These are phyloP conservation scores for Drosophila borborema DNA, from an alignment of 2,888 invertebrate genomes.

Conservation along the genomic window DNA sequence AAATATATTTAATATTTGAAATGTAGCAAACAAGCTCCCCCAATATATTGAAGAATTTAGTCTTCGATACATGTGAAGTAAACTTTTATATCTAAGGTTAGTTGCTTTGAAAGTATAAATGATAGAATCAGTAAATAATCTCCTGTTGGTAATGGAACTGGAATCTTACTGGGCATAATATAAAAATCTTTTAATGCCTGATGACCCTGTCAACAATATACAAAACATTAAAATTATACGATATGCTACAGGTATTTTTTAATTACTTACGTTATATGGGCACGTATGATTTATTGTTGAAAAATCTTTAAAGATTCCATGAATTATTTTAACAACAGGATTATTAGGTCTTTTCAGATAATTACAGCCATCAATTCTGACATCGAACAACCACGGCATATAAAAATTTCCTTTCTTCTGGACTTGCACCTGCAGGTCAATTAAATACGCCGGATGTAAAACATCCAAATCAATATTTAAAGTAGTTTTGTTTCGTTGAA, in stretches of 20 bases:
- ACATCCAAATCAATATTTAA: not conserved
- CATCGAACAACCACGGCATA: conserved; percentile 15
- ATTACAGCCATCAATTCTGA: not conserved
- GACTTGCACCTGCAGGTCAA: not conserved
- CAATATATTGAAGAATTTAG: too few relatives aligned
- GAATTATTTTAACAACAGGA: not conserved
- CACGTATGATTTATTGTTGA: conserved; percentile 32
- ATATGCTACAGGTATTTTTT: not conserved
- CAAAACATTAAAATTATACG: not conserved
- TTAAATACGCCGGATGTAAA: not conserved
- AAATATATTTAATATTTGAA: too few relatives aligned
- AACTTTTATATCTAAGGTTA: not conserved
- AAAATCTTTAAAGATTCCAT: not conserved
- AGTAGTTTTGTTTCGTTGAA: not conserved
- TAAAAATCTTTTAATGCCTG: conserved; percentile 3
- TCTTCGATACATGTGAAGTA: not conserved
- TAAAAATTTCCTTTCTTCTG: conserved; percentile 1
- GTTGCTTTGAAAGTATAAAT: not conserved
- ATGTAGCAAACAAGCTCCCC: too few relatives aligned
- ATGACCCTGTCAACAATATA: too few relatives aligned
- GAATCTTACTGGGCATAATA: not conserved
- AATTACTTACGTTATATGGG: conserved; percentile 36
- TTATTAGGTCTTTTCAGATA: conserved; percentile 1
- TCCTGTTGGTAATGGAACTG: conserved; percentile 21
- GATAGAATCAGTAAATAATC: conserved; percentile 23